Conservation (phyloP, 2,888 invertebrate genomes). For the Phania funesta region DNA sequence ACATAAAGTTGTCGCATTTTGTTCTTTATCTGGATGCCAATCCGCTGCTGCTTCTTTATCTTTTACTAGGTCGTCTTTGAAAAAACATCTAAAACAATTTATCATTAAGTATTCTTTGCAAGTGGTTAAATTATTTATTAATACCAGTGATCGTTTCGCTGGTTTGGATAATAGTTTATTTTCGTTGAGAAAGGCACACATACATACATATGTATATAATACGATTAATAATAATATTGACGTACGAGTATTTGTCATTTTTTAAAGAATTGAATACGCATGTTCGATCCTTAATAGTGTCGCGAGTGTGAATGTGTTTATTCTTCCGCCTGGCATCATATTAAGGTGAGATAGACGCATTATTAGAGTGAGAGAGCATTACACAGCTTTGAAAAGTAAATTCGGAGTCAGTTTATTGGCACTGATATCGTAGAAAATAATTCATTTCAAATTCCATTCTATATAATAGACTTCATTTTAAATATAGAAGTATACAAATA, state of each 20-base stretch:
- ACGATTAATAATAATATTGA: too few species aligned
- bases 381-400: conserved; percentile 31
- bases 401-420: conserved; percentile 18
- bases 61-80: background rate
- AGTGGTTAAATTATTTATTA: conserved; percentile 32
- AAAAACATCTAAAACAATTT: conserved; percentile 39
- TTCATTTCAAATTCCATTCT: background rate
- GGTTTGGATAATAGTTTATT: background rate
- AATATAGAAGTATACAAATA: too few species aligned
- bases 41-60: background rate
- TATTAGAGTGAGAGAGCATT: conserved; percentile 7
- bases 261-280: conserved; percentile 18
- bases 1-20: conserved; percentile 35
- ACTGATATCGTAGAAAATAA: background rate
- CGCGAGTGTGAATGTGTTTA: background rate
- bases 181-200: background rate
- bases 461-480: too few species aligned
- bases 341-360: background rate
- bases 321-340: conserved; percentile 5
- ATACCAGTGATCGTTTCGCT: background rate
- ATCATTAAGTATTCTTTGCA: conserved; percentile 36
- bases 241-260: background rate
- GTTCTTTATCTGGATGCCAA: background rate
- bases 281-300: conserved; percentile 18
- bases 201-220: background rate